Conservation (phyloP, 1,140 invertebrate genomes). For the Megalopta genalis region DNA sequence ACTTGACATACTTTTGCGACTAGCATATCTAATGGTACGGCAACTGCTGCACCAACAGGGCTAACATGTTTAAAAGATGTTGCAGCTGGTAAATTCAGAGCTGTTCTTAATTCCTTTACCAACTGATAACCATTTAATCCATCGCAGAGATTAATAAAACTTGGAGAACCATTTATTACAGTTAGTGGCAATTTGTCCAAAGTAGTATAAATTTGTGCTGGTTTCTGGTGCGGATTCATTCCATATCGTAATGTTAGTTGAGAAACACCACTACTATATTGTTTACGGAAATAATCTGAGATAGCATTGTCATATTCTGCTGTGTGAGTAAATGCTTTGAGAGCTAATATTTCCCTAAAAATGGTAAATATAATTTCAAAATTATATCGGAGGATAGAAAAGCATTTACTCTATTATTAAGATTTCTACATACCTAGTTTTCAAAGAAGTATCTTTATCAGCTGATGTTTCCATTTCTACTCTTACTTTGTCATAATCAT, state of each 20-base stretch:
- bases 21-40: slow-evolving; percentile 85
- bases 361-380: slow-evolving; percentile 29
- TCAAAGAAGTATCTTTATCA: slow-evolving; percentile 84
- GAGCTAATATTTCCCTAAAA: slow-evolving; percentile 86
- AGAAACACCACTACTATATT: slow-evolving; percentile 89
- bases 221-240: slow-evolving; percentile 99
- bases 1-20: slow-evolving; percentile 96
- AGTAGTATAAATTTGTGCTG: slow-evolving; percentile 95
- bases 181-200: slow-evolving; percentile 90
- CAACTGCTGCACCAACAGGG: slow-evolving; percentile 96
- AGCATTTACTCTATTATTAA: background rate
- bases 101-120: slow-evolving; percentile 91
- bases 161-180: slow-evolving; percentile 96
- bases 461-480: slow-evolving; percentile 85
- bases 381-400: background rate
- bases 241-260: slow-evolving; percentile 95
- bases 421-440: slow-evolving; percentile 85
- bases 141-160: slow-evolving; percentile 98
- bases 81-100: slow-evolving; percentile 92
- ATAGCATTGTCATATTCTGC: slow-evolving; percentile 96
- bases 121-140: slow-evolving; percentile 98
- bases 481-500: slow-evolving; percentile 91
- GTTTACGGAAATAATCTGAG: slow-evolving; percentile 96
- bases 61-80: slow-evolving; percentile 99
- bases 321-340: slow-evolving; percentile 98